phyloP scores from a whole-genome alignment of 2,797 vertebrate genomes.

The Percopsis omiscomaycus region DNA sequence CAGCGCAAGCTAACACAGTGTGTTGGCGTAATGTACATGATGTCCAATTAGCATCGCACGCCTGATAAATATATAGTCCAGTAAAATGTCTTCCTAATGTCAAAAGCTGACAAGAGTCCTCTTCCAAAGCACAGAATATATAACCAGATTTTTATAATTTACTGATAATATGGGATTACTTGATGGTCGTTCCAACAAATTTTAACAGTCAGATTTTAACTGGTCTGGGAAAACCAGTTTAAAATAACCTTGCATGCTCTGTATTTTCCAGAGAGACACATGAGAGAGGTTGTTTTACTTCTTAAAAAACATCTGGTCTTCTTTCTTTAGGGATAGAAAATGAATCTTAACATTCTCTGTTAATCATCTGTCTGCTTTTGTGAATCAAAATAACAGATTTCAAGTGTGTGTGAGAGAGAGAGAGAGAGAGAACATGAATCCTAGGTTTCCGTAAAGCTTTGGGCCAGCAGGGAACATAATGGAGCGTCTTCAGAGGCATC shows the following conservation, averaged over 20 bases:
- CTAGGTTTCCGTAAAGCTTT: slow-evolving; percentile 26
- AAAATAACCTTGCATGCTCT: no score
- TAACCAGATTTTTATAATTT: no score
- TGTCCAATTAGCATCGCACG: slow-evolving; percentile 29
- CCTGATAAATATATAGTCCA: slow-evolving; percentile 35
- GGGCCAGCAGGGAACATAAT: slow-evolving; percentile 33
- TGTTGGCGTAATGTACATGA: slow-evolving; percentile 32
- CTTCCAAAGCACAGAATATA: no score
- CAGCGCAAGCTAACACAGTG: slow-evolving; percentile 46
- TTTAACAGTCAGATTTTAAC: no score
- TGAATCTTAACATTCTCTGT: no score
- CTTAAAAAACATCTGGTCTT: slow-evolving; percentile 26
- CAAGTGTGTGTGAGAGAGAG: slow-evolving; percentile 13
- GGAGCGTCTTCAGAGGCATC: slow-evolving; percentile 16
- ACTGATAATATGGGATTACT: no score
- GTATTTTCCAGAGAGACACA: not conserved
- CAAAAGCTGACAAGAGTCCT: no score
- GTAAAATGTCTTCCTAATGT: no score
- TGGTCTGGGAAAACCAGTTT: no score
- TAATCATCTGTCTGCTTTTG: slow-evolving; percentile 10
- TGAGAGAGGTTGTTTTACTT: not conserved
- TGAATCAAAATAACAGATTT: slow-evolving; percentile 18
- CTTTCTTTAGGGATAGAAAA: not conserved
- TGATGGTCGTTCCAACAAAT: no score
- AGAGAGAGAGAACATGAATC: slow-evolving; percentile 27